These are phyloP conservation scores for Hydrotaea diabolus DNA, from an alignment of 2,888 invertebrate species.

Conservation along the genomic window DNA sequence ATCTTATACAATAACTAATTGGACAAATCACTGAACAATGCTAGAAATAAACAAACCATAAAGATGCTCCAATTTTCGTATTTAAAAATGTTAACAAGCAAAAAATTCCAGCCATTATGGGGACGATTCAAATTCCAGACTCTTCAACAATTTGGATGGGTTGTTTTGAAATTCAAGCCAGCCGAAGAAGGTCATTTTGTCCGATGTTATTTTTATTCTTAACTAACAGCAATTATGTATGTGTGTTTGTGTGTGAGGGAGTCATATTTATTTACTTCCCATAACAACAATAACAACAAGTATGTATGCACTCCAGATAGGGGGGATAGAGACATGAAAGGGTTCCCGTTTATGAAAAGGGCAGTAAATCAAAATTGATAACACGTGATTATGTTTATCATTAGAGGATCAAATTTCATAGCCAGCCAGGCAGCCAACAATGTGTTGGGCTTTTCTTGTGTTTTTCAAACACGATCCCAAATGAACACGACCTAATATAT, in stretches of 20 bases:
- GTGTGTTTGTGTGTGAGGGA: conserved; percentile 16
- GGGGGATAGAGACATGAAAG: not conserved
- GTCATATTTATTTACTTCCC: conserved; percentile 22
- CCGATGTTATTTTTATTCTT: not conserved
- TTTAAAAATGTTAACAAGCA: not conserved
- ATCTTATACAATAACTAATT: not conserved
- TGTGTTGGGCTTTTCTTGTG: not conserved
- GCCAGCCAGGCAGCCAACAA: not conserved
- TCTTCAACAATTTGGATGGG: conserved; percentile 7
- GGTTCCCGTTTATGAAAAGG: conserved; percentile 15
- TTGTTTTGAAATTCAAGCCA: conserved; percentile 58
- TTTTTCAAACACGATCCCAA: conserved; percentile 4
- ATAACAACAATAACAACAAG: conserved; percentile 8
- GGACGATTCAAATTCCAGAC: conserved; percentile 1
- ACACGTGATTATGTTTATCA: conserved; percentile 66
- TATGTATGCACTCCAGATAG: conserved; percentile 17
- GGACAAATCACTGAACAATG: not conserved
- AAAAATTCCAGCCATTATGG: not conserved
- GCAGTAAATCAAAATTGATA: conserved; percentile 61
- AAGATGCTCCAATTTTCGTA: too few species aligned
- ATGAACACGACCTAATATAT: not conserved
- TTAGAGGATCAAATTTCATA: conserved; percentile 63
- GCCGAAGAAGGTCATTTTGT: conserved; percentile 42
- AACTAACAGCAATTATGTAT: not conserved
- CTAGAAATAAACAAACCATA: not conserved